Evolutionary conservation across 2,113 vertebrate genomes (phyloP).

Genomic region (Callipepla californica): DNA sequence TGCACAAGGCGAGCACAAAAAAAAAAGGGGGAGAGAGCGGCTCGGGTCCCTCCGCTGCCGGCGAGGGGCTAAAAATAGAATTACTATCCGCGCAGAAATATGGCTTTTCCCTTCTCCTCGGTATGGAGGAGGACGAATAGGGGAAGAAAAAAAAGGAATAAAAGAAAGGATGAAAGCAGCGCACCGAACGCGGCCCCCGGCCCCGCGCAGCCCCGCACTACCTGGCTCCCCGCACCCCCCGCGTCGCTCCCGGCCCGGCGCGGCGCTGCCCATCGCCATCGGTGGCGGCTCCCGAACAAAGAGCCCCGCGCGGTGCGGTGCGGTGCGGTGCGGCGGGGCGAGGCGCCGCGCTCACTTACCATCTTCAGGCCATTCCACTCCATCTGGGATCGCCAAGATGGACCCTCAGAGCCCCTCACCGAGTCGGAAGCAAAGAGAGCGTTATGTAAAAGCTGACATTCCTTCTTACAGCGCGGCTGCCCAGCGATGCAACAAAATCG

Average conservation of each 20-base stretch:
- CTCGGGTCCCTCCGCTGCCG: neutral
- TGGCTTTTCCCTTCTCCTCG: neutral
- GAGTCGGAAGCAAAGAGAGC: slow-evolving; percentile 89
- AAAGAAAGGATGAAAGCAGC: too few relatives aligned
- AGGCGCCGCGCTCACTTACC: slow-evolving; percentile 88
- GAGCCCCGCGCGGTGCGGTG: too few relatives aligned
- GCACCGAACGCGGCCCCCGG: too few relatives aligned
- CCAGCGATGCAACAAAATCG: slow-evolving; percentile 94
- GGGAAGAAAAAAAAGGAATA: too few relatives aligned
- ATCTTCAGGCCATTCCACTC: slow-evolving; percentile 99
- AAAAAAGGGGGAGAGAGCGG: neutral
- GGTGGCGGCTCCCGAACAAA: too few relatives aligned
- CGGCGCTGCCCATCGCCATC: too few relatives aligned
- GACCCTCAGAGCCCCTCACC: slow-evolving; percentile 86
- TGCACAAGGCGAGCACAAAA: neutral
- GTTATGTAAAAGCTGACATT: slow-evolving; percentile 94
- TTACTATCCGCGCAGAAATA: neutral
- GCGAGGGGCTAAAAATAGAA: neutral
- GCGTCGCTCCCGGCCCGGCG: too few relatives aligned
- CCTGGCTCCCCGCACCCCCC: too few relatives aligned
- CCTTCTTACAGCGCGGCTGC: slow-evolving; percentile 96
- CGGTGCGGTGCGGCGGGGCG: too few relatives aligned
- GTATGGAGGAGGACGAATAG: neutral
- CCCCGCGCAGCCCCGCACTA: too few relatives aligned
- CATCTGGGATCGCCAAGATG: slow-evolving; percentile 96